Percentiles rank a stretch among this genome's conserved stretches.
These are phyloP conservation scores for Tympanoctomys barrerae DNA, from an alignment of 2,797 vertebrate genomes.

Conservation along the genomic window DNA sequence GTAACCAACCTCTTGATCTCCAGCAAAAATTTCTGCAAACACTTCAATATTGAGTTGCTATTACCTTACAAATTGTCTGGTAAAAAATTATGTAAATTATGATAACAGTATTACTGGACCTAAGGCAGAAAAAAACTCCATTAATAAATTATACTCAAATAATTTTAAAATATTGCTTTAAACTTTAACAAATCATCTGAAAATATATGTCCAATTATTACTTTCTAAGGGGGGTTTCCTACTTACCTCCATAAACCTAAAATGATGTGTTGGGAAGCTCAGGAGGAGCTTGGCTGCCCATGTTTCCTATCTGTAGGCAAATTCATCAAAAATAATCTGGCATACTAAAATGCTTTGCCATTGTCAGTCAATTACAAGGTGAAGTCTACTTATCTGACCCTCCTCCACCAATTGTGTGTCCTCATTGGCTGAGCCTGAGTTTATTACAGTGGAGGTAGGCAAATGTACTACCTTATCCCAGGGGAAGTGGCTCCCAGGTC, in stretches of 20 bases:
- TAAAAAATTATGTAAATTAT: background rate
- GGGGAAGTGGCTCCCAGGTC: background rate
- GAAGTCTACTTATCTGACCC: background rate
- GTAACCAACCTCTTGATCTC: background rate
- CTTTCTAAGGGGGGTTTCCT: background rate
- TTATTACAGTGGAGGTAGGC: background rate
- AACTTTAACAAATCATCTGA: background rate
- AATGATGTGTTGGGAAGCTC: background rate
- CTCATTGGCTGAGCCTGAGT: background rate
- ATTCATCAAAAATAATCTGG: slow-evolving; percentile 3
- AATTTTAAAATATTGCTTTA: slow-evolving; percentile 5
- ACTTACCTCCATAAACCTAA: slow-evolving; percentile 30
- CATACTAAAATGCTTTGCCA: background rate
- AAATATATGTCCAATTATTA: slow-evolving; percentile 2
- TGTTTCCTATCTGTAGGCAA: background rate
- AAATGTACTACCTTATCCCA: background rate
- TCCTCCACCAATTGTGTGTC: background rate
- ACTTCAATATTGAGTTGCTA: background rate
- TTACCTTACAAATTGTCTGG: slow-evolving; percentile 6
- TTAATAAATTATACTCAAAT: background rate
- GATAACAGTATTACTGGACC: background rate
- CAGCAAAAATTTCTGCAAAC: background rate
- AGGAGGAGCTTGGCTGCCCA: background rate
- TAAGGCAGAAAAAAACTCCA: background rate
- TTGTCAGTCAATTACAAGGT: background rate